A percentile compares a stretch with the other conserved stretches of the same genome.
phyloP scores from a whole-genome alignment of 2,113 vertebrate species.

The Diphyllodes magnificus region DNA sequence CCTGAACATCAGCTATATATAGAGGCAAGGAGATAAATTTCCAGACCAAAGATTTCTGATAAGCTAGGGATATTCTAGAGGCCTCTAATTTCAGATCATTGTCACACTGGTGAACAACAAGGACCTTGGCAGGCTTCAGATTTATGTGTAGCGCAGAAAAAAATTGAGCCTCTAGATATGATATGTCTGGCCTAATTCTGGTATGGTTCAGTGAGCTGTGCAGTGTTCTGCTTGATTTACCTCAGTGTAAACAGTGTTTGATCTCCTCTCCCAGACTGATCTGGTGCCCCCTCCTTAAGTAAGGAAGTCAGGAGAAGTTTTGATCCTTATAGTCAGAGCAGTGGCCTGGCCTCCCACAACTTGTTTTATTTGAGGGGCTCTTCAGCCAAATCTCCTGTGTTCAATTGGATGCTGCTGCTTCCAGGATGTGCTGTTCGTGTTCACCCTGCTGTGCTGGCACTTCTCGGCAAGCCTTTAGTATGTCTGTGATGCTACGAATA shows the following conservation, averaged over 20 bases:
- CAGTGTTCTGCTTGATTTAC: slow-evolving; percentile 41
- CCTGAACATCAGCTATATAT: background rate
- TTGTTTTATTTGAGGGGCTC: slow-evolving; percentile 2
- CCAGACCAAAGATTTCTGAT: background rate
- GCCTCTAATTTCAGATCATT: background rate
- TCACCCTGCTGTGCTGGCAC: slow-evolving; percentile 28
- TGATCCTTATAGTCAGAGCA: background rate
- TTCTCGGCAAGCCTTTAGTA: background rate
- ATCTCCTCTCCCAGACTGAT: background rate
- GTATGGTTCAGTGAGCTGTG: slow-evolving; percentile 11
- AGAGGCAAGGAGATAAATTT: background rate
- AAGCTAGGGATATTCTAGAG: background rate
- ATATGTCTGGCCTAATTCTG: slow-evolving; percentile 47
- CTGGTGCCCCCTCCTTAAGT: background rate
- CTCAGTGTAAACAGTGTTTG: slow-evolving; percentile 30
- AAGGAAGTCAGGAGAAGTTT: background rate
- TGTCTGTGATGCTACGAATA: background rate
- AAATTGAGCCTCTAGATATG: background rate
- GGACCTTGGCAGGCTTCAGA: background rate
- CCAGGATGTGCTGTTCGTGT: slow-evolving; percentile 2
- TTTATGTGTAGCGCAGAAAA: background rate
- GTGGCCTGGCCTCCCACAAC: background rate
- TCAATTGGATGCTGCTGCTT: slow-evolving; percentile 31
- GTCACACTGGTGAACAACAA: background rate
- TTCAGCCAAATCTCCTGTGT: background rate